These are phyloP conservation scores for Aporophyla nigra DNA, from an alignment of 2,888 invertebrate genomes.

Conservation along the genomic window DNA sequence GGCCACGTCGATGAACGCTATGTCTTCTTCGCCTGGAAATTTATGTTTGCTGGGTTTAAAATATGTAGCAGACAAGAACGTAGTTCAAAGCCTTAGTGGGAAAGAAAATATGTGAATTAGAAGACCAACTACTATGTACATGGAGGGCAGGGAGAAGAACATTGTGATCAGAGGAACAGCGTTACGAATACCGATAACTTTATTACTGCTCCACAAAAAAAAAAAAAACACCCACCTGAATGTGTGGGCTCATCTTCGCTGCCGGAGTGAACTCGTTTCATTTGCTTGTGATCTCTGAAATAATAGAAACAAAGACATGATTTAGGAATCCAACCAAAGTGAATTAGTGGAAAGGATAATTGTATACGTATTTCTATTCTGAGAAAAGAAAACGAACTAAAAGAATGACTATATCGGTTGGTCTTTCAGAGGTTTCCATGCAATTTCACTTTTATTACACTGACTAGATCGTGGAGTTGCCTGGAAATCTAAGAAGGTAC, in stretches of 20 bases:
- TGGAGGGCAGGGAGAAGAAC: not conserved
- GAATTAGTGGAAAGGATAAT: not conserved
- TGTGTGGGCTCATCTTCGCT: conserved; percentile 95
- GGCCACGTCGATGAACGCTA: conserved; percentile 95
- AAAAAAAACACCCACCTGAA: conserved; percentile 91
- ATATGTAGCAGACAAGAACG: not conserved
- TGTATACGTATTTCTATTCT: not conserved
- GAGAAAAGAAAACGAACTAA: not conserved
- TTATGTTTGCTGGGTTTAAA: not conserved
- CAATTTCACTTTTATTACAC: conserved; percentile 64
- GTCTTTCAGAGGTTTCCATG: conserved; percentile 58
- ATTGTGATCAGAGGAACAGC: not conserved
- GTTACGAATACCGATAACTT: not conserved
- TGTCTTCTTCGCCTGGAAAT: conserved; percentile 94
- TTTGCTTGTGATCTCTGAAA: conserved; percentile 95
- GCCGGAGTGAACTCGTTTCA: conserved; percentile 94
- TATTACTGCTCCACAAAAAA: not conserved
- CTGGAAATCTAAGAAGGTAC: conserved; percentile 57
- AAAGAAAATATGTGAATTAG: not conserved
- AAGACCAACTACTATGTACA: not conserved
- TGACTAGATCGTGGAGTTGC: conserved; percentile 58
- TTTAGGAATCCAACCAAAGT: not conserved
- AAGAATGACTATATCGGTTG: not conserved
- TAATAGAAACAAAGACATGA: not conserved
- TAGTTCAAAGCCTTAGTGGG: too few species aligned